Evolutionary conservation across 2,888 invertebrate genomes (phyloP), one percentile per base, ranked within the genome.

Genomic region (Drosophila longiperda): DNA sequence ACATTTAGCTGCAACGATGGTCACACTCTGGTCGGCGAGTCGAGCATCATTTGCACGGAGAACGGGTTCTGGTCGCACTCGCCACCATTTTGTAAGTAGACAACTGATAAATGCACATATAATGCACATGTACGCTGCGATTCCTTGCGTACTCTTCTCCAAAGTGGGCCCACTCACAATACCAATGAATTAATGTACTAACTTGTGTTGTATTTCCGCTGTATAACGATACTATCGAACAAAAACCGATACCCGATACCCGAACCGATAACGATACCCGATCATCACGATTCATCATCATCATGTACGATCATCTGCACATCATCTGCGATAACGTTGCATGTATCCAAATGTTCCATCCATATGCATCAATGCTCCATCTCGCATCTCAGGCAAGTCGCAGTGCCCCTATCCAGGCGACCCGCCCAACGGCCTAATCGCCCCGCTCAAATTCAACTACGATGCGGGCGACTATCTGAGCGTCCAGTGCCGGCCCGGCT

Each of bases 1-100:
- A 96, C 96, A 88, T 97, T 97, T 93, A 95, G 96, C 49, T 96
- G 96, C 91, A 94, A 94, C 77, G 95, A 95, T 55, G 95, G 95
- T 29, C 95, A 96, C 92, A 89, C 92, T 71, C 89, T 93, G 78
- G 92, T 92, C 34, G 98, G 98, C 6, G 97, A 97, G 91, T 95
- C 96, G 0, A 96, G 96, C 74, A 96, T 97, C 82, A 96, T 97
- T 53, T 98, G 98, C 93, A 97, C 97, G 8, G 97, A 97, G 92
- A 96, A 96, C 73, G 97, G 97, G 54, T 96, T 96, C 91, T 98
- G 97, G 98, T 97, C 97, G 2, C 97, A 97, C 92, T 96, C 96
- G 29, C 95, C 97, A 15, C 98, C 98, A 55, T 96, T 96, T 91
- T 98, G 98, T 95, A 93, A 93, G 93, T 93, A 91, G 83, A 87